Evolutionary conservation across 2,888 invertebrate genomes (phyloP).

Genomic region (Zhuqinia jingwanae): DNA sequence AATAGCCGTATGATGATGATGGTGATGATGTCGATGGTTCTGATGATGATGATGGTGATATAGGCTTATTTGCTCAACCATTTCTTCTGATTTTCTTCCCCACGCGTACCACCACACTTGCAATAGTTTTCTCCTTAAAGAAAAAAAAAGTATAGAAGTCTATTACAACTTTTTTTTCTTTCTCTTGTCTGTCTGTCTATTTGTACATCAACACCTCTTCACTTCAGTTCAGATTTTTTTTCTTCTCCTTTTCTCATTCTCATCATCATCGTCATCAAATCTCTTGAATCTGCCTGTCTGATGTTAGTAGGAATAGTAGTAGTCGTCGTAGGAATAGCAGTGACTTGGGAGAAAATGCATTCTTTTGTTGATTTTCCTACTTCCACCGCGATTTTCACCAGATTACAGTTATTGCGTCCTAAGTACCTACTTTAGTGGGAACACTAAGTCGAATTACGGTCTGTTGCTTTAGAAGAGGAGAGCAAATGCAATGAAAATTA

Average conservation of each 20-base stretch:
- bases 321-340: neutral
- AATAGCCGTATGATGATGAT: constrained; percentile 55
- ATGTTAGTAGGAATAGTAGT: constrained; percentile 10
- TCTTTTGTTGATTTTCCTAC: constrained; percentile 60
- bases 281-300: constrained; percentile 52
- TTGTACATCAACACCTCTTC: constrained; percentile 65
- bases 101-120: constrained; percentile 33
- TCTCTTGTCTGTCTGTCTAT: neutral
- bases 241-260: neutral
- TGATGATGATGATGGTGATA: constrained; percentile 43
- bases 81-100: constrained; percentile 35
- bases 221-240: constrained; percentile 33
- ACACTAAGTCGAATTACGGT: constrained; percentile 61
- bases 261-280: constrained; percentile 18
- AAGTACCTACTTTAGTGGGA: constrained; percentile 59
- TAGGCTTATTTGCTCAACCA: constrained; percentile 63
- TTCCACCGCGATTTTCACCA: constrained; percentile 58
- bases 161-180: constrained; percentile 47
- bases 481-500: constrained; percentile 45
- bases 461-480: constrained; percentile 7
- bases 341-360: constrained; percentile 59
- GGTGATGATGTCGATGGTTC: neutral
- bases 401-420: constrained; percentile 62
- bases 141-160: constrained; percentile 20
- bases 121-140: constrained; percentile 50